Conservation (phyloP, 2,797 vertebrate genomes). For the Momotus momota region DNA sequence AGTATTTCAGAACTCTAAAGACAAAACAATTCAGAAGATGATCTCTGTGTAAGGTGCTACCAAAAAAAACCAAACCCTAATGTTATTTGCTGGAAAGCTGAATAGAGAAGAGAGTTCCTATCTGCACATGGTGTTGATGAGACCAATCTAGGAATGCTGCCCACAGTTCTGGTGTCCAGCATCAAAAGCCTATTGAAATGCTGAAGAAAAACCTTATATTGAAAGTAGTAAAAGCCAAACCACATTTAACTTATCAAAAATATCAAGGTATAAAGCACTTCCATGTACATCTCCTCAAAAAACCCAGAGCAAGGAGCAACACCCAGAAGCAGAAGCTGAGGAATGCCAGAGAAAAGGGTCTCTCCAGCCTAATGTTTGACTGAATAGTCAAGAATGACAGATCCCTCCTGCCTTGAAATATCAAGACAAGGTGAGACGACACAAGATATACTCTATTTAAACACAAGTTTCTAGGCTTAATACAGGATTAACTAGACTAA, state of each 20-base stretch:
- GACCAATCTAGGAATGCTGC: neutral
- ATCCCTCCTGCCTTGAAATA: neutral
- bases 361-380: fast-evolving
- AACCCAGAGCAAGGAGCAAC: neutral
- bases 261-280: neutral
- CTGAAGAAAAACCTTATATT: neutral
- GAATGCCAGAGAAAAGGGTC: neutral
- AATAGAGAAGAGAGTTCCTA: neutral
- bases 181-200: neutral
- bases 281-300: neutral
- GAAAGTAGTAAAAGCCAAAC: neutral
- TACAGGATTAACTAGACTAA: neutral
- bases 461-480: neutral
- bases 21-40: neutral
- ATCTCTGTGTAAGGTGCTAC: neutral
- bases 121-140: neutral
- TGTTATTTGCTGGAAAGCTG: neutral
- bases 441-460: fast-evolving
- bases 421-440: neutral
- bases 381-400: neutral
- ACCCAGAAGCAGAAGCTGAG: neutral
- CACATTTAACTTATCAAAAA: neutral
- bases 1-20: neutral
- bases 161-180: neutral
- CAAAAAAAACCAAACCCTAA: neutral